These are phyloP conservation scores for Zaprionus camerounensis DNA, from an alignment of 1,140 invertebrate species.

Conservation along the genomic window DNA sequence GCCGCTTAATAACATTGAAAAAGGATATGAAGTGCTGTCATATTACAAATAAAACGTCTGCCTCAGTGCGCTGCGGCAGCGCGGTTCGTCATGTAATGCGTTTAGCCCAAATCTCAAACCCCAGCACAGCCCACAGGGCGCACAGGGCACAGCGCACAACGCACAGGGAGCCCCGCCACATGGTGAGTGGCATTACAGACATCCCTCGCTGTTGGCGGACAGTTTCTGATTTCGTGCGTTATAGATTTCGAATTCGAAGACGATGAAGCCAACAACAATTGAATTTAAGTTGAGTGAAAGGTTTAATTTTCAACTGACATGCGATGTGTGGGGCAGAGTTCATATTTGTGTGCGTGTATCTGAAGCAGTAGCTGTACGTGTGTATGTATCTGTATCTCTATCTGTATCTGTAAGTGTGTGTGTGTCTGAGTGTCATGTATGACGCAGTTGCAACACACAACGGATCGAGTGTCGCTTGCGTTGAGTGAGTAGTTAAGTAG, in stretches of 20 bases:
- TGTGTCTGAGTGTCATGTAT: constrained; percentile 6
- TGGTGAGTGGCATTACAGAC: constrained; percentile 4
- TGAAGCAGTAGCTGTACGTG: neutral
- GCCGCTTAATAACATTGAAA: constrained; percentile 61
- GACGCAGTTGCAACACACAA: constrained; percentile 46
- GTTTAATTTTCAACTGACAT: constrained; percentile 73
- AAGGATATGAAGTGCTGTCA: constrained; percentile 74
- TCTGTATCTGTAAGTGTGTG: neutral
- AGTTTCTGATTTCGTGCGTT: constrained; percentile 69
- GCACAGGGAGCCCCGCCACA: constrained; percentile 1
- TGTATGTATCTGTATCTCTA: neutral
- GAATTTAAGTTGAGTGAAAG: constrained; percentile 69
- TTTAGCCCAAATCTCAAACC: constrained; percentile 59
- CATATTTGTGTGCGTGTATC: constrained; percentile 9
- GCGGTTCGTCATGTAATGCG: constrained; percentile 51
- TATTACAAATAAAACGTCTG: constrained; percentile 75
- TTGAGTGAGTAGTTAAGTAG: constrained; percentile 75
- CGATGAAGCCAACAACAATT: constrained; percentile 48
- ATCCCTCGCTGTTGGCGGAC: constrained; percentile 33
- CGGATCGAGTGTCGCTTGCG: constrained; percentile 55
- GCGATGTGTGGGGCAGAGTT: constrained; percentile 36
- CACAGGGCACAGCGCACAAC: neutral
- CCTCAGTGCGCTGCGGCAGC: constrained; percentile 45
- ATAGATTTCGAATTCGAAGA: constrained; percentile 69
- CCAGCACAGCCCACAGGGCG: neutral